Percentiles rank a stretch among this genome's conserved stretches.
These are phyloP conservation scores for Clusia tigrina DNA, from an alignment of 2,888 invertebrate species.

Conservation along the genomic window DNA sequence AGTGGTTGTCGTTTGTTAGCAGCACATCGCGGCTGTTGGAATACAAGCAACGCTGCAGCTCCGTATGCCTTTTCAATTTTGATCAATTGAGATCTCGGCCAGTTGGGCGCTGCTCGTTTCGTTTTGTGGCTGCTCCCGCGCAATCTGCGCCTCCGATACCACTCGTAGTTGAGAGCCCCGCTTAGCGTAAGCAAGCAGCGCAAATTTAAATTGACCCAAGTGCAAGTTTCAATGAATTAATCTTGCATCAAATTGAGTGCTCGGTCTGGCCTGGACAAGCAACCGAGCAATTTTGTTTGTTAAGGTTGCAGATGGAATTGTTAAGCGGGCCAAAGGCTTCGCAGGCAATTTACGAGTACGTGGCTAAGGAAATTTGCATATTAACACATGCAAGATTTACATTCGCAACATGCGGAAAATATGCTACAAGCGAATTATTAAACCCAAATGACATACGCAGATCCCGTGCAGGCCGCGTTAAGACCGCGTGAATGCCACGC, in stretches of 20 bases:
- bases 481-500: too few species aligned
- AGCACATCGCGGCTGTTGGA: not conserved
- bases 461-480: too few species aligned
- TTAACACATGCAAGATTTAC: slow-evolving; percentile 20
- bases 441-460: not conserved
- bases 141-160: not conserved
- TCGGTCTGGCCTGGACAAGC: not conserved
- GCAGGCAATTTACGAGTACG: not conserved
- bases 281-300: slow-evolving; percentile 12
- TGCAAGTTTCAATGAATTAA: slow-evolving; percentile 53
- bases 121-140: slow-evolving; percentile 29
- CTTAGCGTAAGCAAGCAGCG: slow-evolving; percentile 39
- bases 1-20: slow-evolving; percentile 41
- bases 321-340: not conserved
- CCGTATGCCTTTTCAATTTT: slow-evolving; percentile 20
- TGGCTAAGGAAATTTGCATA: slow-evolving; percentile 21
- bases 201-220: slow-evolving; percentile 57
- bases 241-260: slow-evolving; percentile 41
- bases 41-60: not conserved
- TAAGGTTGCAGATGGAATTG: slow-evolving; percentile 18
- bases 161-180: not conserved
- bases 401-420: too few species aligned
- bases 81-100: slow-evolving; percentile 52
- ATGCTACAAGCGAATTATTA: not conserved
- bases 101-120: slow-evolving; percentile 24